Evolutionary conservation across 2,113 vertebrate genomes (phyloP), one percentile per base, ranked within the genome.

Genomic region (Sander vitreus): DNA sequence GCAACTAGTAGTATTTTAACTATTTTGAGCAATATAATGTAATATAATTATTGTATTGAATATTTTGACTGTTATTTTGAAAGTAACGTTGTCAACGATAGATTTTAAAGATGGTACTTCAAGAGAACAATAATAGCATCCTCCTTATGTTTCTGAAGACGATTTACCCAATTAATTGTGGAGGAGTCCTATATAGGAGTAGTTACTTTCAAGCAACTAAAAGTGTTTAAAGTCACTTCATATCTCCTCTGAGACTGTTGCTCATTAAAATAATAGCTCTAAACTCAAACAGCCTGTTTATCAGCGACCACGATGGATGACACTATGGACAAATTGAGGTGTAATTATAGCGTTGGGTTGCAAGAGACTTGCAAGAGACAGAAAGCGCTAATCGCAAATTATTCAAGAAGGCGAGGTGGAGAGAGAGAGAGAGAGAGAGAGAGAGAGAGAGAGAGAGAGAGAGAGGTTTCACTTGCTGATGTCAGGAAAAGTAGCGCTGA

Each of bases 261-360:
- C 83, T 88, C 85, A 88, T 91, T 87, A 83, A 79, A 87, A 91
- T 80, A 80, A 85, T 57, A 81, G 77, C 69, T 83, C 75, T 33
- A 78, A 86, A 73, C 70, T 83, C 77, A 86, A 91, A 86, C 60
- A 60, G 73, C 78, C 18, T 83, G 73, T 90, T 91, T 89, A 91
- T 88, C 64, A 76, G 83, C 62, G 39, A 72, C 57, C 3, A 47
- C 50, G 2, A 64, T 45, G 70, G 64, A 83, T 73, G 80, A 65
- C 65, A 59, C 59, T 50, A 73, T 62, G 83, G 86, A 83, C 80
- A 88, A 88, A 88, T 73, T 73, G 84, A 85, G 62, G 84, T 80
- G 81, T 92, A 90, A 93, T 93, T 90, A 91, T 70, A 86, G 88
- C 47, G 45, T 71, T n/a, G 6, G 65, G 79, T 76, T 82, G 79